Percentiles rank a stretch among this genome's conserved stretches.
Evolutionary conservation across 1,140 invertebrate species (phyloP).

Genomic region (Drosophila ambigua): DNA sequence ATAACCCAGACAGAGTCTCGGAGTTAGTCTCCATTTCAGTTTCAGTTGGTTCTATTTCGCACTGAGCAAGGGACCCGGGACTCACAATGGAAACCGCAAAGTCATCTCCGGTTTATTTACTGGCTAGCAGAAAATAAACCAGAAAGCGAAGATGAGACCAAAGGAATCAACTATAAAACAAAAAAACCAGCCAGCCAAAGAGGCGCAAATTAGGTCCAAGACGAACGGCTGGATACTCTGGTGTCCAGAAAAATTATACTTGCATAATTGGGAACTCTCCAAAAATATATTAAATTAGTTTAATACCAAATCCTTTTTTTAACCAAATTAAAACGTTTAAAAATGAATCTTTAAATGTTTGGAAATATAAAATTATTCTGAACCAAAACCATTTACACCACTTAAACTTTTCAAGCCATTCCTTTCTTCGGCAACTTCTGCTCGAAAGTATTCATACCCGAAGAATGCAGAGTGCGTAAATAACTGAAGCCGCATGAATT

Average conservation of each 20-base stretch:
- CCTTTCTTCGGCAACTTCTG: not conserved
- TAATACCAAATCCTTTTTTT: too few relatives aligned
- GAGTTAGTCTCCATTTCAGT: constrained; percentile 33
- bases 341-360: too few relatives aligned
- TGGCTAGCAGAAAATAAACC: constrained; percentile 67
- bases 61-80: constrained; percentile 24
- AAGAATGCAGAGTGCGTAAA: constrained; percentile 9
- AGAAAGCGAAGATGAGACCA: constrained; percentile 64
- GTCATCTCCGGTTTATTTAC: constrained; percentile 83
- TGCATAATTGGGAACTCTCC: too few relatives aligned
- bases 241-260: too few relatives aligned
- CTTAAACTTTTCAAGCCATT: not conserved
- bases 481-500: constrained; percentile 79
- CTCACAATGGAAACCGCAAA: constrained; percentile 76
- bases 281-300: too few relatives aligned
- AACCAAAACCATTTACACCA: too few relatives aligned
- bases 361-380: too few relatives aligned
- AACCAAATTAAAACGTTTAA: too few relatives aligned
- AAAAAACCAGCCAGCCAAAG: constrained; percentile 18
- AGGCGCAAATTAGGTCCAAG: not conserved
- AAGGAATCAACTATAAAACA: constrained; percentile 40
- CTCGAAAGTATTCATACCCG: not conserved
- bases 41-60: constrained; percentile 62
- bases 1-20: constrained; percentile 29
- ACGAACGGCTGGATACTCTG: constrained; percentile 10